Base-by-base conservation (phyloP, 2,113 vertebrate species). In the Clupea harengus region DNA sequence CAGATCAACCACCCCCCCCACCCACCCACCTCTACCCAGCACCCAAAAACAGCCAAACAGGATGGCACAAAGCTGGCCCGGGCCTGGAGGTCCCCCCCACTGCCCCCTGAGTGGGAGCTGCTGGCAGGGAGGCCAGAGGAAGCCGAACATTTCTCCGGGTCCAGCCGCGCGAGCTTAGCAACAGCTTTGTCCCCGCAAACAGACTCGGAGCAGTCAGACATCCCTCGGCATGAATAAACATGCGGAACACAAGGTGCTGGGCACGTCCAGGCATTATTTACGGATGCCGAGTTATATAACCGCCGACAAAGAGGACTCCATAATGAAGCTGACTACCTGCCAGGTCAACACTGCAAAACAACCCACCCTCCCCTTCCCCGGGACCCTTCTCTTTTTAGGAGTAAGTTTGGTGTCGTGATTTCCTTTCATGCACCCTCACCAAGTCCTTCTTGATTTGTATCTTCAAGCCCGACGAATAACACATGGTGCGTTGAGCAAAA, bases 141-240 rank as follows among this genome's bases (percentile, higher is more conserved):
- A 95, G 93, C 91, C 93, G 89, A 93, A 94, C 96, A 97, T 98
- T 97, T 95, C 95, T 97, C 92, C 89, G 91, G 92, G 91, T 89
- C 89, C 89, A 87, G 95, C 94, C 92, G 93, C 92, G 93, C 91
- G 91, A 96, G 93, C 98, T 97, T 98, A 98, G 98, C 97, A 99
- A 99, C 98, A 96, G 97, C 96, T 98, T 97, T 97, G 96, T 97
- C 91, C 91, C 90, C 91, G 87, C 89, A 89, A 89, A 91, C 89
- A 95, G 96, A 94, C 91, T 94, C 92, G 92, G 94, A 95, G 94
- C 92, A 89, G 91, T 92, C 88, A 84, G 93, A 67, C 88, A 86
- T 95, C 92, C 91, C 87, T 93, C 72, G 9, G 94, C 89, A 95
- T 96, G 95, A 96, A 96, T 95, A 95, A 95, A 92, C 93, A 91